A percentile compares a stretch with the other conserved stretches of the same genome.
phyloP scores from a whole-genome alignment of 1,140 invertebrate genomes.

The Adelges cooleyi region DNA sequence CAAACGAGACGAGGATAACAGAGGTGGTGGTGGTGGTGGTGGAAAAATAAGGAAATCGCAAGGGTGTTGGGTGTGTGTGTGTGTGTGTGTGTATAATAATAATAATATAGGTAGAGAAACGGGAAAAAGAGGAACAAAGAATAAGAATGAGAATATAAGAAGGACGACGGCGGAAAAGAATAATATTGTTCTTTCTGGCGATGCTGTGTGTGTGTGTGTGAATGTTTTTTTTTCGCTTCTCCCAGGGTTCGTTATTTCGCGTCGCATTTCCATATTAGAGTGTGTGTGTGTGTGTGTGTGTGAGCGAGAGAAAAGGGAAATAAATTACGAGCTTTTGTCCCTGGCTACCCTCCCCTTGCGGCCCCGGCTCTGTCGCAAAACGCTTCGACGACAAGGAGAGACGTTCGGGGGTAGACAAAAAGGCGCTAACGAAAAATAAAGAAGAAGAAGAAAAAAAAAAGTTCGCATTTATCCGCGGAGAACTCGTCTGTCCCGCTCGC shows the following conservation, averaged over 20 bases:
- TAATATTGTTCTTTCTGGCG: slow-evolving; percentile 20
- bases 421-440: slow-evolving; percentile 4
- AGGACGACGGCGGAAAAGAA: slow-evolving; percentile 3
- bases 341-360: not conserved
- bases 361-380: not conserved
- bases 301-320: not conserved
- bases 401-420: not conserved
- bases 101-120: not conserved
- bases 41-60: not conserved
- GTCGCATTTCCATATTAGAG: slow-evolving; percentile 12
- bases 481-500: not conserved
- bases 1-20: too few species aligned
- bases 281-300: not conserved
- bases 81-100: too few species aligned
- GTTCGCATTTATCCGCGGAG: slow-evolving; percentile 16
- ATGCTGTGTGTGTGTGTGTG: not conserved
- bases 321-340: slow-evolving; percentile 20
- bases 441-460: not conserved
- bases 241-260: slow-evolving; percentile 10
- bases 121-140: not conserved
- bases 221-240: not conserved
- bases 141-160: too few species aligned
- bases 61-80: not conserved
- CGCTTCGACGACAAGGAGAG: not conserved
- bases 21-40: too few species aligned